A percentile compares a stretch with the other conserved stretches of the same genome.
These are phyloP conservation scores for Hucho hucho DNA, from an alignment of 2,113 vertebrate genomes.

Conservation along the genomic window DNA sequence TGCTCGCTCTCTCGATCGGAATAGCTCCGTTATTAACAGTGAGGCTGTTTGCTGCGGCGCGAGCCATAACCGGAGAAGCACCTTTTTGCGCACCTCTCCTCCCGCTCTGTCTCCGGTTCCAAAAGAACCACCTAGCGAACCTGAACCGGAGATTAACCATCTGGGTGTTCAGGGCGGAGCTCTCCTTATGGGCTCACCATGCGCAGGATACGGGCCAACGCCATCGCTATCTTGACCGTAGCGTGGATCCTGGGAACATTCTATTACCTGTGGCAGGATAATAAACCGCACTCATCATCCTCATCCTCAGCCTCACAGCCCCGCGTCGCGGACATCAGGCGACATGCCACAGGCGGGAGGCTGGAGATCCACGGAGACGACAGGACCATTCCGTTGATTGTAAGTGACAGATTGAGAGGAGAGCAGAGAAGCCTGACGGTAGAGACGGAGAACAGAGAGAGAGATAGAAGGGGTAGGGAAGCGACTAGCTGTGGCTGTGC, in stretches of 20 bases:
- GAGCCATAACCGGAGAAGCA: slow-evolving; percentile 45
- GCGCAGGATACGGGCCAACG: slow-evolving; percentile 97
- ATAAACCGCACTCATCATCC: slow-evolving; percentile 84
- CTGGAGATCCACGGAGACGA: slow-evolving; percentile 84
- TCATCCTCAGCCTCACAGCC: slow-evolving; percentile 72
- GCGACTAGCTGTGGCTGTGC: too few species aligned
- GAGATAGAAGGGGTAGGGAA: too few species aligned
- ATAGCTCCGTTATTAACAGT: slow-evolving; percentile 17
- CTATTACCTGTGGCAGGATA: slow-evolving; percentile 99
- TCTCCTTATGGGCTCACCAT: slow-evolving; percentile 83
- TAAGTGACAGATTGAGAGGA: slow-evolving; percentile 70
- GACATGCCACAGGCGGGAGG: slow-evolving; percentile 65
- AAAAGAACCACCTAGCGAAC: slow-evolving; percentile 24
- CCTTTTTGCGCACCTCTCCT: slow-evolving; percentile 5
- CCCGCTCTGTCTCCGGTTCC: slow-evolving; percentile 1
- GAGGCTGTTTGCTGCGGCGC: slow-evolving; percentile 44
- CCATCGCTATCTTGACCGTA: slow-evolving; percentile 95
- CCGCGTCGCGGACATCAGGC: slow-evolving; percentile 56
- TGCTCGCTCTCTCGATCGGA: slow-evolving; percentile 30
- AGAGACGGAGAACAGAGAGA: too few species aligned
- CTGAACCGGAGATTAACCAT: slow-evolving; percentile 31
- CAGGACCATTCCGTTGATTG: slow-evolving; percentile 85
- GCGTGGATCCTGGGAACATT: slow-evolving; percentile 98
- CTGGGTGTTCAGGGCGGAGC: slow-evolving; percentile 43
- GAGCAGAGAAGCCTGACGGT: background rate